These are phyloP conservation scores for Candoia aspera DNA, from an alignment of 2,113 vertebrate genomes.

Conservation along the genomic window DNA sequence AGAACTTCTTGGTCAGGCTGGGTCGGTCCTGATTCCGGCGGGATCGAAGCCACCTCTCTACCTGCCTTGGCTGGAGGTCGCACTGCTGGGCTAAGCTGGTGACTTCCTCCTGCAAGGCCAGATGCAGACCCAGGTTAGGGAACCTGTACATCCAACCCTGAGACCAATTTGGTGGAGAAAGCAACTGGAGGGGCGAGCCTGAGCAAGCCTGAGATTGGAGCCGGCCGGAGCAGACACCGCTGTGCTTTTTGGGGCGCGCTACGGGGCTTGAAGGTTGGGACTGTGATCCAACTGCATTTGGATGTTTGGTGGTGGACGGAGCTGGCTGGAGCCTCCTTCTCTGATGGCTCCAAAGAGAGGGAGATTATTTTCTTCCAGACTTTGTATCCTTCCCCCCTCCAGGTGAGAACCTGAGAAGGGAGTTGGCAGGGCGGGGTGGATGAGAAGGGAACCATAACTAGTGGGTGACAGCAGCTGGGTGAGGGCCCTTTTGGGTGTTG, in stretches of 20 bases:
- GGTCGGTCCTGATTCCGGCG: constrained; percentile 84
- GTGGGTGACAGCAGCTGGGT: neutral
- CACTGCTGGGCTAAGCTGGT: constrained; percentile 76
- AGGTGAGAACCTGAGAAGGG: neutral
- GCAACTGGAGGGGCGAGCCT: neutral
- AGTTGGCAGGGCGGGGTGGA: neutral
- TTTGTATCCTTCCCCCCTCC: neutral
- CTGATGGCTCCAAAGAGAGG: no score
- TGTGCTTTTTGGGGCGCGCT: neutral
- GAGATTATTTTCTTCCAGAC: no score
- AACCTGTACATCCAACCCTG: no score
- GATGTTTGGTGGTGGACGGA: neutral
- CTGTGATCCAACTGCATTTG: neutral
- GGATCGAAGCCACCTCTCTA: constrained; percentile 85
- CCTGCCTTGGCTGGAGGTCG: constrained; percentile 77
- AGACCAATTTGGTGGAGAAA: neutral
- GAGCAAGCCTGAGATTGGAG: neutral
- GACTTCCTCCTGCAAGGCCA: constrained; percentile 61
- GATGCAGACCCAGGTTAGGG: neutral
- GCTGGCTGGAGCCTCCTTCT: neutral
- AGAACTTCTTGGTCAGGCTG: constrained; percentile 86
- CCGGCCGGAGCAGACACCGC: neutral
- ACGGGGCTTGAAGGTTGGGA: neutral
- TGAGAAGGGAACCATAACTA: neutral
- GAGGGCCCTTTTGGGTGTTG: no score